Percentiles rank a stretch among this genome's conserved stretches.
Conservation (phyloP, 1,140 invertebrate genomes). For the Zaprionus lachaisei region DNA sequence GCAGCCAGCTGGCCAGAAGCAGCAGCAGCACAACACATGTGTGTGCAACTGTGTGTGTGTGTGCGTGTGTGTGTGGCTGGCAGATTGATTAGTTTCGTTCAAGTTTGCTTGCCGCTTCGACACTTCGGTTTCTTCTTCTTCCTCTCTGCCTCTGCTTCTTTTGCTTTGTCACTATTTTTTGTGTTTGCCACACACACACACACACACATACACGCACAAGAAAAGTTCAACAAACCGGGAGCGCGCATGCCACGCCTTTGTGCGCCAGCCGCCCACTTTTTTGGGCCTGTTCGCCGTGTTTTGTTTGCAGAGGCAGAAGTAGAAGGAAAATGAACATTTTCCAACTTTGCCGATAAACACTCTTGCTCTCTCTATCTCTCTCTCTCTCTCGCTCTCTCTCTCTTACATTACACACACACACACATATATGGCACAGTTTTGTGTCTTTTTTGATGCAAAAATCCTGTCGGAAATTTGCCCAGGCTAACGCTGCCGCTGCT, state of each 20-base stretch:
- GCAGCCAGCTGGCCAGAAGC: conserved; percentile 25
- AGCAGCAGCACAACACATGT: conserved; percentile 22
- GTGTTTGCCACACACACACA: conserved; percentile 12
- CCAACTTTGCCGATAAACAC: conserved; percentile 12
- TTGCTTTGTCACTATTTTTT: conserved; percentile 3
- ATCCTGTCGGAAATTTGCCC: conserved; percentile 61
- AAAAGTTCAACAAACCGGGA: conserved; percentile 60
- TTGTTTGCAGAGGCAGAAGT: conserved; percentile 16
- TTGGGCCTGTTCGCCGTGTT: conserved; percentile 23
- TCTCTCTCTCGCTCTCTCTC: neutral
- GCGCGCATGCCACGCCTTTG: conserved; percentile 35
- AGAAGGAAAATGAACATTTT: conserved; percentile 3
- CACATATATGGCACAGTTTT: conserved; percentile 40
- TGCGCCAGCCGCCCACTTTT: conserved; percentile 55
- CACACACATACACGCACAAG: neutral
- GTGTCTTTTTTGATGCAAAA: conserved; percentile 27
- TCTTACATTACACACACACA: neutral
- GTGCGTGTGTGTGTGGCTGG: conserved; percentile 21
- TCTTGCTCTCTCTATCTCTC: neutral
- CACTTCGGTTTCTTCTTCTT: conserved; percentile 22
- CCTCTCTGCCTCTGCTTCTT: neutral
- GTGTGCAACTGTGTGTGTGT: neutral
- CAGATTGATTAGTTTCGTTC: conserved; percentile 75
- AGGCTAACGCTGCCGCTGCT: conserved; percentile 14
- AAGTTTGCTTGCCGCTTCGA: conserved; percentile 43